Base-by-base conservation (phyloP, 2,888 invertebrate genomes). In the Gastracanthus pulcherrimus region DNA sequence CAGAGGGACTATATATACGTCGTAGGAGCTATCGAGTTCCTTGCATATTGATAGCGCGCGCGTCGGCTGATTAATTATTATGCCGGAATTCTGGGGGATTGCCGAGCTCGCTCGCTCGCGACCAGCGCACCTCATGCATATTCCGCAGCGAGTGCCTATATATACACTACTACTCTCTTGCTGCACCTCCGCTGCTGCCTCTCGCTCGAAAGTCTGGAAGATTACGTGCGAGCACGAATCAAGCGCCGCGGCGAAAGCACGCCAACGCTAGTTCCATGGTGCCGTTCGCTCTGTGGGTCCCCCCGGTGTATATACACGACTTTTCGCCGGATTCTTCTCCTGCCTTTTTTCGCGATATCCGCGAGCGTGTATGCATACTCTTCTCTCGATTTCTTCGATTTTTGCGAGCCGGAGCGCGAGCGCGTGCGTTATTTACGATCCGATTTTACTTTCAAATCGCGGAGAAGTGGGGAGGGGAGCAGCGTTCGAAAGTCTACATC, bases 41-140 rank as follows among this genome's bases (percentile, higher is more conserved):
- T 80, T 60, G 69, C 75, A 75, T 75, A 75, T 75, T 75, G 69
- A 80, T 75, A 38, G 67, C 23, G 38, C 55, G 23, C 69, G 31
- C 51, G 29, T n/a, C 34, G 76, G 45, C 80, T 76, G 81, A 76
- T 81, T 81, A 81, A 81, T 81, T 81, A 76, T 72, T 71, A 81
- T 76, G 76, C 81, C 70, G 81, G 76, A 81, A 81, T 81, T 76
- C 74, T 51, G 74, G 74, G 74, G 79, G 66, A 72, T 71, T 62
- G 79, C 41, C 34, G 71, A 38, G 36, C 34, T 51, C 36, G 76
- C 67, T 7, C 1, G 60, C 4, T 13, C 64, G 23, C 29, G 31
- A 41, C 26, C 23, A 26, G 19, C 26, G 38, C n/a, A 9, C 48
- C 71, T 79, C 79, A 79, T 79, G 67, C 79, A 79, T 79, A 79